Percentiles rank a stretch among this genome's conserved stretches.
These are phyloP conservation scores for Cephus pygmeus DNA, from an alignment of 2,888 invertebrate genomes.

Conservation along the genomic window DNA sequence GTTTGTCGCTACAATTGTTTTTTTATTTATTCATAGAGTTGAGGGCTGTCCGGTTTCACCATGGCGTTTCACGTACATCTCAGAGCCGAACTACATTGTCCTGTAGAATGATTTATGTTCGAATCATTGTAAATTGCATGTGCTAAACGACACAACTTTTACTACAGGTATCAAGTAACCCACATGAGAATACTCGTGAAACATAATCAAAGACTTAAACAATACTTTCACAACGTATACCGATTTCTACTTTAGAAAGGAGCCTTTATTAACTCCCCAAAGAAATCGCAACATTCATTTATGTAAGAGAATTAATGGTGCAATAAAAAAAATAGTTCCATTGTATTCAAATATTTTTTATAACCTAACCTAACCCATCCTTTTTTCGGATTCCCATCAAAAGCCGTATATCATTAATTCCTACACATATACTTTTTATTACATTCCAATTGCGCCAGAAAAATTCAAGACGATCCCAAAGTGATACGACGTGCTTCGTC, in stretches of 20 bases:
- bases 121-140: not conserved
- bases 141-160: not conserved
- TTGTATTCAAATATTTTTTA: not conserved
- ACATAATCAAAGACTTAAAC: not conserved
- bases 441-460: not conserved
- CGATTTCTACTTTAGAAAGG: not conserved
- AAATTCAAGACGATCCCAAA: not conserved
- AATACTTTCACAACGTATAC: not conserved
- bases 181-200: not conserved
- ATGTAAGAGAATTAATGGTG: not conserved
- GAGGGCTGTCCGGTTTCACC: not conserved
- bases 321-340: not conserved
- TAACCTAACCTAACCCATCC: not conserved
- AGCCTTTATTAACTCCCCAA: not conserved
- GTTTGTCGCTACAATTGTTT: not conserved
- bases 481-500: not conserved
- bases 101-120: not conserved
- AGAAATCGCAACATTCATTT: not conserved
- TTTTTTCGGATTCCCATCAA: not conserved
- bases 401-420: not conserved
- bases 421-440: not conserved
- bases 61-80: not conserved
- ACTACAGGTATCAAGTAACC: not conserved
- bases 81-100: not conserved
- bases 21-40: not conserved